Evolutionary conservation across 2,888 invertebrate genomes (phyloP).

Genomic region (Trichacis sp.): DNA sequence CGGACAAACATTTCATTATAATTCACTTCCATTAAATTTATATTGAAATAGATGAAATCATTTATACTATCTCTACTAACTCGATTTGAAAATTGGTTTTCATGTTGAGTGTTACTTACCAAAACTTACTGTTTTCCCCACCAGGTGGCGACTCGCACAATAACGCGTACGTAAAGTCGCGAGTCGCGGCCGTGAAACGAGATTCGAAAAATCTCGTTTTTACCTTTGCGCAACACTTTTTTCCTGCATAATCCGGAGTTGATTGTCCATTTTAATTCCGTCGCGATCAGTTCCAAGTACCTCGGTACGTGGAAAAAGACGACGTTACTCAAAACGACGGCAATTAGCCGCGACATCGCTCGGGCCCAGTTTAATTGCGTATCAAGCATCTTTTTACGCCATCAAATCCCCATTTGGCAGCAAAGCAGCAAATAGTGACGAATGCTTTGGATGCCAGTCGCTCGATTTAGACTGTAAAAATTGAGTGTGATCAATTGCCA

Average conservation of each 20-base stretch:
- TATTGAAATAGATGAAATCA: too few relatives aligned
- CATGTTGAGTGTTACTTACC: too few relatives aligned
- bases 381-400: background rate
- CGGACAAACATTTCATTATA: too few relatives aligned
- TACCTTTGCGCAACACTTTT: background rate
- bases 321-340: constrained; percentile 19
- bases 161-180: too few relatives aligned
- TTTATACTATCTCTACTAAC: too few relatives aligned
- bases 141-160: too few relatives aligned
- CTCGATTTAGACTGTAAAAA: constrained; percentile 12
- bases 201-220: too few relatives aligned
- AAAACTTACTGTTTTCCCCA: too few relatives aligned
- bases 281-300: background rate
- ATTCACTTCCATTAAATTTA: too few relatives aligned
- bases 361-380: constrained; percentile 30
- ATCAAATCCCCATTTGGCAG: constrained; percentile 6
- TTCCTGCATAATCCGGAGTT: background rate
- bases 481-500: background rate
- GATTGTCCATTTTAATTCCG: background rate
- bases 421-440: background rate
- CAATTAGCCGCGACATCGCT: constrained; percentile 8
- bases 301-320: constrained; percentile 2
- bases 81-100: too few relatives aligned
- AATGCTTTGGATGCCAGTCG: constrained; percentile 22
- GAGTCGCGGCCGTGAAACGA: too few relatives aligned